Base-by-base conservation (phyloP, 2,113 vertebrate genomes). In the Clupea harengus region DNA sequence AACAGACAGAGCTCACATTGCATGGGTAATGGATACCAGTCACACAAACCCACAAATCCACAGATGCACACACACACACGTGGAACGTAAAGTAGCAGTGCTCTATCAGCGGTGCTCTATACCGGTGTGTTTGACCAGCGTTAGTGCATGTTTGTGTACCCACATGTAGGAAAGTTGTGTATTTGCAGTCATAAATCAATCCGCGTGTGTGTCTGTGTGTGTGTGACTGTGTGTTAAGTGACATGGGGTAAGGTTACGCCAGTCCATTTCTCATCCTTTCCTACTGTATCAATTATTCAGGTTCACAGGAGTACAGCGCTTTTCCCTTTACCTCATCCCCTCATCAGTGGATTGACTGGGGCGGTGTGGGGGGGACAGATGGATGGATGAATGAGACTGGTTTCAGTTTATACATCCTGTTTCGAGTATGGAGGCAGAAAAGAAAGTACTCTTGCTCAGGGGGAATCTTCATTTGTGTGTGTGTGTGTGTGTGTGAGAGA, bases 191-290 rank as follows among this genome's bases (percentile, higher is more conserved):
- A 15, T 83, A n/a, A 39, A 39, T 22, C 28, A 39, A 32, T 83
- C 47, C 13, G 85, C 78, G 81, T 83, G 47, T 50, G 83, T 78
- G n/a, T 49, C 22, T 45, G 7, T 72, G 64, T 32, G 25, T 72
- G 64, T 72, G 64, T 32, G 64, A 32, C 25, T 72, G 64, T 32
- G 64, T 32, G 64, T 72, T 72, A 25, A 72, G 64, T 72, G 64
- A 72, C 15, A 7, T 72, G 64, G 25, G 64, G n/a, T 72, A 28
- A 72, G 64, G 64, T 72, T 72, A 72, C 64, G 13, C 64, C n/a
- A 25, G 64, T 72, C 25, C 25, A 72, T 72, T 72, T 72, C 64
- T 72, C 64, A 72, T 72, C 64, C 64, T 11, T 72, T 72, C 64
- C 64, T 13, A 72, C 22, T 13, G 0, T 9, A 28, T 72, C 25